These are phyloP conservation scores for Crenichthys baileyi DNA, from an alignment of 2,797 vertebrate genomes.

Conservation along the genomic window DNA sequence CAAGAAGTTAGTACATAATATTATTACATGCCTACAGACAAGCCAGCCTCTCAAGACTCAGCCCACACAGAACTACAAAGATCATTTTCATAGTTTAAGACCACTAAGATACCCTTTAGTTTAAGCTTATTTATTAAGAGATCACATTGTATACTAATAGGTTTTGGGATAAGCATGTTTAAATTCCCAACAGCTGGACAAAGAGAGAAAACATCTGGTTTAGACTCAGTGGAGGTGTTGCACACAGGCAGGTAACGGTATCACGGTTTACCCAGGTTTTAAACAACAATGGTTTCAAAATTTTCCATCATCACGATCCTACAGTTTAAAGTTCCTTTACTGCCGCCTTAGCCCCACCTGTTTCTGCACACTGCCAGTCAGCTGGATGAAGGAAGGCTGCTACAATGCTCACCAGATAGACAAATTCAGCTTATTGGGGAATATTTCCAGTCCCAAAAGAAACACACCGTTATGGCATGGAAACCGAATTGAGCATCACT, in stretches of 20 bases:
- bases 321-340: background rate
- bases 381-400: background rate
- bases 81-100: background rate
- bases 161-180: background rate
- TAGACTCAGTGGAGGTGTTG: background rate
- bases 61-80: background rate
- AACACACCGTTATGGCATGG: background rate
- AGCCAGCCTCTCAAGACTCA: background rate
- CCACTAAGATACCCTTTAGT: background rate
- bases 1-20: slow-evolving; percentile 1
- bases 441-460: background rate
- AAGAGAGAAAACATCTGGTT: background rate
- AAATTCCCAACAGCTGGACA: background rate
- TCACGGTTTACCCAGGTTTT: background rate
- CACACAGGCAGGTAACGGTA: background rate
- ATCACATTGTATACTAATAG: background rate
- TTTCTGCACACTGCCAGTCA: background rate
- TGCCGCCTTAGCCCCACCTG: background rate
- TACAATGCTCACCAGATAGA: background rate
- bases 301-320: background rate
- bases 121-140: background rate
- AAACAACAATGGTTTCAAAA: background rate
- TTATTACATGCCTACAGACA: slow-evolving; percentile 9
- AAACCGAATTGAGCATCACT: background rate
- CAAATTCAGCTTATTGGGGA: background rate